Base-by-base conservation (phyloP, 2,113 vertebrate genomes). In the Paraplagusia blochii region DNA sequence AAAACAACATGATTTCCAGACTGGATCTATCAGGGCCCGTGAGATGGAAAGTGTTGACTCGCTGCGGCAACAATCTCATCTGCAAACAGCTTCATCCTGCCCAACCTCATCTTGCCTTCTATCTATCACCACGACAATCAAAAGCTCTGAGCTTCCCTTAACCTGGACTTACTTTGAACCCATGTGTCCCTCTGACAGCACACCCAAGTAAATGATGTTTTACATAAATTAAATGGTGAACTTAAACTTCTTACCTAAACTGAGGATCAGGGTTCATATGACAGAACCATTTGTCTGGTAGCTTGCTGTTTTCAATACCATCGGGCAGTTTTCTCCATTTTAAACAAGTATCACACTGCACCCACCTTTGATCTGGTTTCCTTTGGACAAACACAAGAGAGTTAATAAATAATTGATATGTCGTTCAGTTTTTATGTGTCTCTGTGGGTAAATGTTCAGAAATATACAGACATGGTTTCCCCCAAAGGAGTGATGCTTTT, bases 341-440 rank as follows among this genome's bases (percentile, higher is more conserved):
- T 47, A 89, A 72, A 79, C 96, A 99, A 0, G 47, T 17, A 44
- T 95, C 91, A 40, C 97, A 99, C 9, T 97, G 94, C 22, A 85
- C 94, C 97, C 97, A 99, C 14, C 84, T 94, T 81, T 99, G 97
- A 85, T 99, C 97, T 39, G 97, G 95, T 44, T 96, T 95, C 72
- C 97, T 99, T 51, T 17, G 8, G 34, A 55, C 33, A 53, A 2
- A 43, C 9, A 66, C 0, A 43, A 48, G n/a, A 44, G 13, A 34
- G 29, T 14, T 8, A 4, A 42, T 35, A 17, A 50, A 15, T 12
- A 8, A 12, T 64, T 53, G 14, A 11, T 47, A 7, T 44, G 4
- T 34, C 7, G 38, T 1, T 10, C 0, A 4, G 51, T 17, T 17
- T 11, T 9, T 36, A 45, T 33, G 46, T 38, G 15, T 5, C 1